Evolutionary conservation across 2,113 vertebrate species (phyloP).

Genomic region (Accipiter cooperii): DNA sequence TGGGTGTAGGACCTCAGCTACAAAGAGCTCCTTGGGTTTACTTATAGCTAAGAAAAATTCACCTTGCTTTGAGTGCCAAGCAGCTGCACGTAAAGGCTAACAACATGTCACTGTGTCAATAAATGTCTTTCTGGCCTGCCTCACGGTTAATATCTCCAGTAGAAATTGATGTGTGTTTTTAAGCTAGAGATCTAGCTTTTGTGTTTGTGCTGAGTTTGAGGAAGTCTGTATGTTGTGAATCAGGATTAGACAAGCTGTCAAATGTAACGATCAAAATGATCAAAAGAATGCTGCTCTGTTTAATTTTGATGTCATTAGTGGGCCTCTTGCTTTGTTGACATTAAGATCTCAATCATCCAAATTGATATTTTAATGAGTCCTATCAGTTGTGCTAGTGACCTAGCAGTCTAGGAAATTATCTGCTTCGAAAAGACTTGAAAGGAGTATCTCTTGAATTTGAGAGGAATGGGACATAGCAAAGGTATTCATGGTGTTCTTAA

Average conservation of each 20-base stretch:
- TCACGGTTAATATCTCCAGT: background rate
- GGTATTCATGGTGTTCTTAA: background rate
- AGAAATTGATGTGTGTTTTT: background rate
- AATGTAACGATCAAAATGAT: background rate
- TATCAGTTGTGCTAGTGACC: background rate
- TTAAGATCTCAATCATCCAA: background rate
- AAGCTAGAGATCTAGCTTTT: background rate
- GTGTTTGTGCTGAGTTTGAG: background rate
- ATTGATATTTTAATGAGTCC: background rate
- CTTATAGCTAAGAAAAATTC: background rate
- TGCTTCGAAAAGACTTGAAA: conserved; percentile 11
- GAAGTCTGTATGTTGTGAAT: background rate
- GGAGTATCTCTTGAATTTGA: background rate
- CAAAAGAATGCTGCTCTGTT: background rate
- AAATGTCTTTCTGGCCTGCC: background rate
- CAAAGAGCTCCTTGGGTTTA: background rate
- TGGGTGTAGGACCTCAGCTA: background rate
- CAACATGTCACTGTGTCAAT: background rate
- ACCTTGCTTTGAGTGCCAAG: fast-evolving
- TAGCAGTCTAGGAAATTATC: background rate
- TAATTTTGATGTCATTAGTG: background rate
- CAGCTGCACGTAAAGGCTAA: background rate
- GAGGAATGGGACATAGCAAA: background rate
- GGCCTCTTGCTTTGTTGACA: background rate
- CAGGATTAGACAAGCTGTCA: background rate